Base-by-base conservation (phyloP, 2,888 invertebrate species). In the Trissonchulus latispiculum region DNA sequence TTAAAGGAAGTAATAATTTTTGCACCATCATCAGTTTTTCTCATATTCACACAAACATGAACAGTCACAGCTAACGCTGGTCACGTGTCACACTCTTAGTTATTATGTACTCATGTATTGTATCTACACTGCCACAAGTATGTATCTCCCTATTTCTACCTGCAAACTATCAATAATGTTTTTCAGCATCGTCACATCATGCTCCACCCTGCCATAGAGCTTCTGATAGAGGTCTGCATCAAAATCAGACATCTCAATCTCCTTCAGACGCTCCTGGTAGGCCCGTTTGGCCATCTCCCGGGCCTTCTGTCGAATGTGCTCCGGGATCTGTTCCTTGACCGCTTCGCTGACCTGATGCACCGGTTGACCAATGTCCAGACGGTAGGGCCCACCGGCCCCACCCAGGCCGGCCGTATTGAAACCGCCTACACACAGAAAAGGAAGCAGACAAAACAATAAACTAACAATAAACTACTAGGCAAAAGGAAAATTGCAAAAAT, bases 351-450 rank as follows among this genome's bases (percentile, higher is more conserved):
- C 84, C 86, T 97, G 96, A 83, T 93, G 91, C 0, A 96, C 95
- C 76, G 90, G 89, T 79, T 96, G 94, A 0, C 96, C 95, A 72
- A 91, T 91, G 83, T 96, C 96, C 23, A 97, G 86, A 0, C 96
- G 86, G 85, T 93, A 96, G 0, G 96, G 95, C 0, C 95, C 97
- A 29, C 96, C 96, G 84, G 93, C 92, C 1, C 96, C 96, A 15
- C 96, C 96, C 61, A 97, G 86, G 0, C 96, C 96, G 0, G 95
- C 95, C 0, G 95, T 96, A 83, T 95, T 94, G 73, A 94, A 83
- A 32, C 87, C 87, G 66, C 94, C 95, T 78, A 82, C 77, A 72
- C 67, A 75, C 18, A 23, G n/a, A 59, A 59, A 18, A 23, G 18
- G 18, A 59, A 59, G n/a, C 59, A 59, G 18, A 59, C 18, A n/a